These are phyloP conservation scores for Paragorgia papillata DNA, from an alignment of 92 coral and sea anemone species.

Conservation along the genomic window DNA sequence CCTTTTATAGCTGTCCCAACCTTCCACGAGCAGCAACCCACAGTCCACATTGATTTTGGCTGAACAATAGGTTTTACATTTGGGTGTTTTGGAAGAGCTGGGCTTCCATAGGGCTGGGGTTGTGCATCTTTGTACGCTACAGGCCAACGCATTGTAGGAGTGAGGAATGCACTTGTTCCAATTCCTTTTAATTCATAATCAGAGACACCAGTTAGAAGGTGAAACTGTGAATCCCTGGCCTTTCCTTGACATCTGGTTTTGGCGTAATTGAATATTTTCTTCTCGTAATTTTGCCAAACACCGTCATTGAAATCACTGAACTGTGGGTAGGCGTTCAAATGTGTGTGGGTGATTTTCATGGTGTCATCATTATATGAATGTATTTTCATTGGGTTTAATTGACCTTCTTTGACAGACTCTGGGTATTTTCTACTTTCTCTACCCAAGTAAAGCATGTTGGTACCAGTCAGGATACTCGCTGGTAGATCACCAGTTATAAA, in stretches of 20 bases:
- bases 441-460: too few species aligned
- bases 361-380: slow-evolving; percentile 23
- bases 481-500: too few species aligned
- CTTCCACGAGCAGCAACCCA: slow-evolving; percentile 56
- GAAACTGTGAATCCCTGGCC: not conserved
- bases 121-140: not conserved
- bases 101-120: not conserved
- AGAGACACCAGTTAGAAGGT: slow-evolving; percentile 42
- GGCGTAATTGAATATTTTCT: slow-evolving; percentile 34
- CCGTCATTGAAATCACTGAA: slow-evolving; percentile 28
- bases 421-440: not conserved
- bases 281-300: slow-evolving; percentile 13
- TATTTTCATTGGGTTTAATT: slow-evolving; percentile 45
- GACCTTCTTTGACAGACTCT: slow-evolving; percentile 31
- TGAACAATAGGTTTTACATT: not conserved
- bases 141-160: too few species aligned
- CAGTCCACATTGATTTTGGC: slow-evolving; percentile 59
- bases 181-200: not conserved
- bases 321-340: slow-evolving; percentile 53
- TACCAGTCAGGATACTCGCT: too few species aligned
- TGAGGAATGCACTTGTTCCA: not conserved
- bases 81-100: not conserved
- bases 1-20: not conserved
- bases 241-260: not conserved
- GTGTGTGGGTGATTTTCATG: slow-evolving; percentile 48